Evolutionary conservation across 1,140 invertebrate species (phyloP).

Genomic region (Bombyx mori): ASM3026992v2 NC_085134.1:2460001-2460500

Average conservation of each 20-base stretch:
- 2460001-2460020: not conserved
- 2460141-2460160: slow-evolving; percentile 19
- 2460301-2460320: not conserved
- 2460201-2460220: slow-evolving; percentile 38
- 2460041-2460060: slow-evolving; percentile 47
- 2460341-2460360: too few species aligned
- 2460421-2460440: too few species aligned
- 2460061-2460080: slow-evolving; percentile 32
- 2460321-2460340: too few species aligned
- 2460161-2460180: slow-evolving; percentile 26
- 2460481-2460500: too few species aligned
- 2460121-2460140: slow-evolving; percentile 13
- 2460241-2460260: slow-evolving; percentile 51
- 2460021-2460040: slow-evolving; percentile 3
- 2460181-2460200: slow-evolving; percentile 32
- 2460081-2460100: slow-evolving; percentile 24
- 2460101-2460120: slow-evolving; percentile 26
- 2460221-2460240: slow-evolving; percentile 44
- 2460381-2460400: too few species aligned
- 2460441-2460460: too few species aligned
- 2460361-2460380: too few species aligned
- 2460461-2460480: too few species aligned
- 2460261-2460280: slow-evolving; percentile 27
- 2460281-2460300: slow-evolving; percentile 17
- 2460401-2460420: too few species aligned